Evolutionary conservation across 2,113 vertebrate species (phyloP).

Genomic region (Hyperoodon ampullatus): DNA sequence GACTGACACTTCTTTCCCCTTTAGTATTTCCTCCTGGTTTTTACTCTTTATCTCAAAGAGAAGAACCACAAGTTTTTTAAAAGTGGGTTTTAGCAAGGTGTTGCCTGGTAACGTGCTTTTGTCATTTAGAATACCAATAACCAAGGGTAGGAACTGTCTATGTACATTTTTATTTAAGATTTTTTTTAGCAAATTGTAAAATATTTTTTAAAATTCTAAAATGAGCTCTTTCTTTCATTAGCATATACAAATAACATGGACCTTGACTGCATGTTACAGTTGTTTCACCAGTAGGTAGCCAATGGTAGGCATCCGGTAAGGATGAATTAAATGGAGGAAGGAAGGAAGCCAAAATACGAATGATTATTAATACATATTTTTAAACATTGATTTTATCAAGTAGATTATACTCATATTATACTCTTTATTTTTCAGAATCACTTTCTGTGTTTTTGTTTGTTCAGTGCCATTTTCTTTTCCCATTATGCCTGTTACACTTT

Average conservation of each 20-base stretch:
- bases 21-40: not conserved
- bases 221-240: not conserved
- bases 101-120: not conserved
- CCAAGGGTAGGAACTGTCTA: not conserved
- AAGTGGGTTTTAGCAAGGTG: not conserved
- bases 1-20: not conserved
- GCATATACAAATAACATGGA: not conserved
- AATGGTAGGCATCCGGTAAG: not conserved
- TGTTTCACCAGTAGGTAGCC: not conserved
- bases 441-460: not conserved
- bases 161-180: not conserved
- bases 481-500: not conserved
- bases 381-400: not conserved
- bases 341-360: not conserved
- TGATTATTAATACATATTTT: not conserved
- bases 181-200: not conserved
- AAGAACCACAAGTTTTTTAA: not conserved
- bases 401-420: slow-evolving; percentile 5
- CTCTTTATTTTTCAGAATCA: not conserved
- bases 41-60: slow-evolving; percentile 4
- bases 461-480: not conserved
- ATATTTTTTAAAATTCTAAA: not conserved
- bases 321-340: not conserved
- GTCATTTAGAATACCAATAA: not conserved
- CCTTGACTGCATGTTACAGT: not conserved